These are phyloP conservation scores for Oconnorella tubifera DNA, from an alignment of 2,888 invertebrate species.

Conservation along the genomic window DNA sequence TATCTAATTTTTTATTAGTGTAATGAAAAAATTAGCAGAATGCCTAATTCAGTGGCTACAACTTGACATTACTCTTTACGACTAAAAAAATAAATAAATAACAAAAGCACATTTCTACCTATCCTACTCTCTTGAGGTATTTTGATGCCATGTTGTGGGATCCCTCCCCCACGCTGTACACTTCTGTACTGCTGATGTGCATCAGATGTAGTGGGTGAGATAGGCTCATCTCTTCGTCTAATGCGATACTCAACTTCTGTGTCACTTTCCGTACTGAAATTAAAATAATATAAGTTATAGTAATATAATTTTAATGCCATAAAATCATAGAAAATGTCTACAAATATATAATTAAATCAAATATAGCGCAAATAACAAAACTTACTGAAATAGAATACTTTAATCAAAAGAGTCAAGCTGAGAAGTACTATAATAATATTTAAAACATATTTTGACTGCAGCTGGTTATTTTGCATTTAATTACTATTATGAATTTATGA, in stretches of 20 bases:
- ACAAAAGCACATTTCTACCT: too few relatives aligned
- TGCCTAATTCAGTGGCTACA: too few relatives aligned
- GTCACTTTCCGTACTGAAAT: constrained; percentile 25
- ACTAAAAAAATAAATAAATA: too few relatives aligned
- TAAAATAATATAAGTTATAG: not conserved
- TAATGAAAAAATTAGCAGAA: too few relatives aligned
- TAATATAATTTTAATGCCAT: too few relatives aligned
- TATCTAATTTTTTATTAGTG: too few relatives aligned
- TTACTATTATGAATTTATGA: too few relatives aligned
- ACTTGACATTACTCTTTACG: too few relatives aligned
- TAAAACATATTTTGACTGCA: too few relatives aligned
- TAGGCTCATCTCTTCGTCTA: constrained; percentile 19
- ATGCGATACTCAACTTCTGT: constrained; percentile 23
- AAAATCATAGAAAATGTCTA: constrained; percentile 3
- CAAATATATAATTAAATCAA: not conserved
- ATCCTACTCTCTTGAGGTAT: constrained; percentile 11
- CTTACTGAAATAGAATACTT: not conserved
- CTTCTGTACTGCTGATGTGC: constrained; percentile 79
- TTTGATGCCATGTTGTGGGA: constrained; percentile 79
- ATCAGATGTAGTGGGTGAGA: constrained; percentile 28
- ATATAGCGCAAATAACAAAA: not conserved
- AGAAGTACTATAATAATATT: too few relatives aligned
- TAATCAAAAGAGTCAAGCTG: too few relatives aligned
- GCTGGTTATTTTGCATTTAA: too few relatives aligned
- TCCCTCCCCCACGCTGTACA: constrained; percentile 89